Evolutionary conservation across 2,113 vertebrate genomes (phyloP).

Genomic region (Leptobrachium ailaonicum): DNA sequence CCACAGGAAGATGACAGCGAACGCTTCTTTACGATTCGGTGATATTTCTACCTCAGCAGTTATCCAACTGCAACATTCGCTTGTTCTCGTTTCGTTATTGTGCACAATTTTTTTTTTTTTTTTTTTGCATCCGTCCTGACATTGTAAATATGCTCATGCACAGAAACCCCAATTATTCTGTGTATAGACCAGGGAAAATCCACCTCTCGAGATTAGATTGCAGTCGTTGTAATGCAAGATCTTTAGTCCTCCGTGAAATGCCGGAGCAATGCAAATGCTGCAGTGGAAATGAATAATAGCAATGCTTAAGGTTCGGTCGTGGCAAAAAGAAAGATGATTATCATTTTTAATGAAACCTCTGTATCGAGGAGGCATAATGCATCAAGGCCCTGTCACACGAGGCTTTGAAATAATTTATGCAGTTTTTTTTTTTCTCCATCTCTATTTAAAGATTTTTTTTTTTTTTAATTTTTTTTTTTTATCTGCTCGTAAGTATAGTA

Average conservation of each 20-base stretch:
- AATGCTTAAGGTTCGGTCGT: background rate
- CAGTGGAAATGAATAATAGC: constrained; percentile 19
- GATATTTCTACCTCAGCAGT: too few relatives aligned
- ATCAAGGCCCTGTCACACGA: background rate
- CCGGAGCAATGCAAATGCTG: constrained; percentile 22
- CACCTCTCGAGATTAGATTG: constrained; percentile 44
- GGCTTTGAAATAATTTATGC: background rate
- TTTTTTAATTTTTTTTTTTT: too few relatives aligned
- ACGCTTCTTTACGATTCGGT: too few relatives aligned
- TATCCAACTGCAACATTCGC: too few relatives aligned
- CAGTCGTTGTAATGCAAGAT: constrained; percentile 40
- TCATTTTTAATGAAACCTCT: background rate
- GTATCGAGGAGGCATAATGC: background rate
- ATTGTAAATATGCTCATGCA: too few relatives aligned
- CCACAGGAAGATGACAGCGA: too few relatives aligned
- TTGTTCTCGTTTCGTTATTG: too few relatives aligned
- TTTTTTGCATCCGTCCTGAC: too few relatives aligned
- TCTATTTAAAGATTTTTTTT: background rate
- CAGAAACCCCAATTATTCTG: too few relatives aligned
- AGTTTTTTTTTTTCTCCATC: too few relatives aligned
- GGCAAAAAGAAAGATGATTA: background rate
- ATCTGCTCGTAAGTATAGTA: too few relatives aligned
- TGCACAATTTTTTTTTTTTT: too few relatives aligned
- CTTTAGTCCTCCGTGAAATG: background rate
- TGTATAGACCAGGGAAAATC: constrained; percentile 24